Conservation (phyloP, 1,140 invertebrate species). For the Neelides sp. region DNA sequence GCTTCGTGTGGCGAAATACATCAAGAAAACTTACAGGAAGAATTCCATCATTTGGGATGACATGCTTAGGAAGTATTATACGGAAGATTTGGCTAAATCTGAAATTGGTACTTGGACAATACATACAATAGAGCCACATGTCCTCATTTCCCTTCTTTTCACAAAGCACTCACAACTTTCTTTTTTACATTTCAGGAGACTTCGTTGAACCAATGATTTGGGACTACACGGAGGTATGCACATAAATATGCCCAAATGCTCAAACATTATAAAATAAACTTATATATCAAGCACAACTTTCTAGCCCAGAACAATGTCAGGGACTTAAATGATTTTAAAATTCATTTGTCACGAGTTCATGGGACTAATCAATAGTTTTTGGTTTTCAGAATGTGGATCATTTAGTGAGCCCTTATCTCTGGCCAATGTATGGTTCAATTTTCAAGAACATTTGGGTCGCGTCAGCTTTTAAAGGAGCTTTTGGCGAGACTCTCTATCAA, state of each 20-base stretch:
- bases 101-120: conserved; percentile 10
- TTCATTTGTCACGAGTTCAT: no score
- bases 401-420: conserved; percentile 28
- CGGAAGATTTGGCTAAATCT: conserved; percentile 13
- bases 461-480: conserved; percentile 45
- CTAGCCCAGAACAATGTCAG: no score
- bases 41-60: conserved; percentile 55
- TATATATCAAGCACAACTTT: no score
- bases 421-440: conserved; percentile 40
- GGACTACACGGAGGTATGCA: conserved; percentile 28
- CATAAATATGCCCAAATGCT: no score
- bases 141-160: background rate
- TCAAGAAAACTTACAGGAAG: conserved; percentile 50
- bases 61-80: conserved; percentile 24
- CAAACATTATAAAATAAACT: no score
- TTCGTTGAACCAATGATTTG: conserved; percentile 20
- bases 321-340: no score
- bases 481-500: conserved; percentile 31
- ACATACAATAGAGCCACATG: background rate
- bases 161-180: background rate
- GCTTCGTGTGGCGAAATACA: conserved; percentile 45
- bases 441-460: conserved; percentile 48
- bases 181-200: background rate
- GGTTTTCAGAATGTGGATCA: no score
- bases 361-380: no score